Conservation (phyloP, 2,113 vertebrate genomes). For the Upupa epops region DNA sequence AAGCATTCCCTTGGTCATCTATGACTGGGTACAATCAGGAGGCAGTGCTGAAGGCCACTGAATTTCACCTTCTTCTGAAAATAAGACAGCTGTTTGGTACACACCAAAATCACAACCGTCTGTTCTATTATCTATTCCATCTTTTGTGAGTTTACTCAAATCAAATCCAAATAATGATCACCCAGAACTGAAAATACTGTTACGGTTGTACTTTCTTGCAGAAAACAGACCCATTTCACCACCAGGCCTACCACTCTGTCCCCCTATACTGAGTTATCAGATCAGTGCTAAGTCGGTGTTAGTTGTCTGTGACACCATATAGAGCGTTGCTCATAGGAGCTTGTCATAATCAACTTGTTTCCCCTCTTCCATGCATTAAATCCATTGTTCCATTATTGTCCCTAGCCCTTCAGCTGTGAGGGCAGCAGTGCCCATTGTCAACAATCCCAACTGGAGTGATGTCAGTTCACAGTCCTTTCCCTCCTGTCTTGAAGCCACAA, state of each 20-base stretch:
- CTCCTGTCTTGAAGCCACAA: slow-evolving; percentile 57
- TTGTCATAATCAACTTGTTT: slow-evolving; percentile 15
- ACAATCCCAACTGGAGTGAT: slow-evolving; percentile 23
- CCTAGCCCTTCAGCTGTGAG: slow-evolving; percentile 29
- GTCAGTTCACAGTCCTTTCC: not conserved
- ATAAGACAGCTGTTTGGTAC: slow-evolving; percentile 36
- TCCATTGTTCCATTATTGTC: slow-evolving; percentile 3
- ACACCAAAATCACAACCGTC: slow-evolving; percentile 52
- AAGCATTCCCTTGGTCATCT: slow-evolving; percentile 83
- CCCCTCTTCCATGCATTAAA: not conserved
- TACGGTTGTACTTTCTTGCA: slow-evolving; percentile 24
- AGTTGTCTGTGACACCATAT: not conserved
- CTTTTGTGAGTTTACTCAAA: slow-evolving; percentile 69
- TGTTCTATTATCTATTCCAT: slow-evolving; percentile 53
- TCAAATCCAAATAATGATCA: slow-evolving; percentile 60
- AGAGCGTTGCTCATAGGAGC: not conserved
- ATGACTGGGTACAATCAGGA: slow-evolving; percentile 77
- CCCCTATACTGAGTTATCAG: not conserved
- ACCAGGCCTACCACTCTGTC: not conserved
- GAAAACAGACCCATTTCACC: slow-evolving; percentile 44
- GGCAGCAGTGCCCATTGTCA: not conserved
- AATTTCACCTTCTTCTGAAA: slow-evolving; percentile 26
- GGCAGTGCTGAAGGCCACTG: slow-evolving; percentile 31
- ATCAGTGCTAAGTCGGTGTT: slow-evolving; percentile 29
- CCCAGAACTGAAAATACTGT: slow-evolving; percentile 36